Conservation (phyloP, 23 tunicate genomes). For the Trididemnum miniatum region DNA sequence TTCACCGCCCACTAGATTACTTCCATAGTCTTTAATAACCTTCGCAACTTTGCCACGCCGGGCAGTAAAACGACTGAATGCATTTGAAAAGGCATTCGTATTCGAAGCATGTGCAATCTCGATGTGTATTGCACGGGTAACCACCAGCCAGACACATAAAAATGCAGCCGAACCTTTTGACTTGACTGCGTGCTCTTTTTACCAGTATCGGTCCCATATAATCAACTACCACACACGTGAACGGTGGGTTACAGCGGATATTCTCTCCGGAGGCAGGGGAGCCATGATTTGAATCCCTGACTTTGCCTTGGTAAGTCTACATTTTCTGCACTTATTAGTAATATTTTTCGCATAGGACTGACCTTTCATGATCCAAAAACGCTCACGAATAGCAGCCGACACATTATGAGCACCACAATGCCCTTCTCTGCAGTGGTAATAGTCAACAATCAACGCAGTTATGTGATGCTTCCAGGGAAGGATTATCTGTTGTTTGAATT, state of each 20-base stretch:
- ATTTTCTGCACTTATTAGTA: not conserved
- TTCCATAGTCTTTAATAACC: constrained; percentile 30
- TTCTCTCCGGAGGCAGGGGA: constrained; percentile 27
- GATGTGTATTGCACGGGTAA: constrained; percentile 40
- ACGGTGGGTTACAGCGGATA: constrained; percentile 19
- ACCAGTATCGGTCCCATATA: constrained; percentile 38
- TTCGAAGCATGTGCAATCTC: constrained; percentile 27
- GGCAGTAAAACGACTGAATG: constrained; percentile 18
- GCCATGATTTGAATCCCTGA: constrained; percentile 35
- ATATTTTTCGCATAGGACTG: not conserved
- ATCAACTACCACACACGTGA: constrained; percentile 19
- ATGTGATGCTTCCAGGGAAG: not conserved
- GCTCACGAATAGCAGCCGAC: not conserved
- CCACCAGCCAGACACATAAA: constrained; percentile 59
- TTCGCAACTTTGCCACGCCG: not conserved
- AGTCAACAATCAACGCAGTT: not conserved
- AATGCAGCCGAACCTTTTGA: constrained; percentile 44
- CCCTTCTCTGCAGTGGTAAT: constrained; percentile 23
- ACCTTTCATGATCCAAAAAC: not conserved
- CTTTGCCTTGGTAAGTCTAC: constrained; percentile 20
- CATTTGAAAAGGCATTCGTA: constrained; percentile 28
- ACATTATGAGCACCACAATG: constrained; percentile 28
- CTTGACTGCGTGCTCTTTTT: constrained; percentile 41
- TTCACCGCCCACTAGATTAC: constrained; percentile 17
- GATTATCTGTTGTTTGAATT: not conserved